Evolutionary conservation across 2,888 invertebrate species (phyloP).

Genomic region (Polymixis lichenea): DNA sequence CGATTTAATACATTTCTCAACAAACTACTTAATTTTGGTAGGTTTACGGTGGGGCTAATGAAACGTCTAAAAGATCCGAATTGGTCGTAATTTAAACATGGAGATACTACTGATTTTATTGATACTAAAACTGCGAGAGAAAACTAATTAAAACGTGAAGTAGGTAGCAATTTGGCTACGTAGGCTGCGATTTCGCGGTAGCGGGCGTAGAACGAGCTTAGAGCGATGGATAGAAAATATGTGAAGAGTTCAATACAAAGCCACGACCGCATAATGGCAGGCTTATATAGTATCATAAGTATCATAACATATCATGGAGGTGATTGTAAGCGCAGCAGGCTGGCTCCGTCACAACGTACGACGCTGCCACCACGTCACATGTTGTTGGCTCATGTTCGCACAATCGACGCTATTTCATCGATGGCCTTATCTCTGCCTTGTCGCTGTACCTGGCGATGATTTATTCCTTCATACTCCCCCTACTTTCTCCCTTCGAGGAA

Average conservation of each 20-base stretch:
- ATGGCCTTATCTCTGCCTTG: conserved; percentile 83
- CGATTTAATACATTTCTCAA: conserved; percentile 18
- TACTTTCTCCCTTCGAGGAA: conserved; percentile 83
- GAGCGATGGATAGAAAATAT: conserved; percentile 21
- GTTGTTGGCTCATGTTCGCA: conserved; percentile 78
- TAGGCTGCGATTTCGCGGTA: not conserved
- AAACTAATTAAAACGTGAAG: conserved; percentile 37
- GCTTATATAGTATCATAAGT: conserved; percentile 45
- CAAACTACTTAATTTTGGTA: conserved; percentile 5
- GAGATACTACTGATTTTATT: conserved; percentile 38
- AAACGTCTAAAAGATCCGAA: conserved; percentile 34
- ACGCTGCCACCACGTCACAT: conserved; percentile 75
- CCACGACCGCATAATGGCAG: conserved; percentile 11
- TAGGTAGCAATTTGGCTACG: conserved; percentile 16
- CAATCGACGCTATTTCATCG: conserved; percentile 83
- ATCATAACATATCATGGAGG: conserved; percentile 56
- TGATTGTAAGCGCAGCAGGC: conserved; percentile 73
- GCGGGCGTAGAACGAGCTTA: not conserved
- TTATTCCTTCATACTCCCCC: conserved; percentile 78
- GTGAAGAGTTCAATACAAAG: conserved; percentile 24
- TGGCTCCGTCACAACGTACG: conserved; percentile 72
- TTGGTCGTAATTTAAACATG: conserved; percentile 36
- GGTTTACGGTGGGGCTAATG: conserved; percentile 29
- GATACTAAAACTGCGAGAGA: conserved; percentile 38
- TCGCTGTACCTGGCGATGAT: conserved; percentile 82